Base-by-base conservation (phyloP, 2,113 vertebrate genomes). In the Labrus mixtus region DNA sequence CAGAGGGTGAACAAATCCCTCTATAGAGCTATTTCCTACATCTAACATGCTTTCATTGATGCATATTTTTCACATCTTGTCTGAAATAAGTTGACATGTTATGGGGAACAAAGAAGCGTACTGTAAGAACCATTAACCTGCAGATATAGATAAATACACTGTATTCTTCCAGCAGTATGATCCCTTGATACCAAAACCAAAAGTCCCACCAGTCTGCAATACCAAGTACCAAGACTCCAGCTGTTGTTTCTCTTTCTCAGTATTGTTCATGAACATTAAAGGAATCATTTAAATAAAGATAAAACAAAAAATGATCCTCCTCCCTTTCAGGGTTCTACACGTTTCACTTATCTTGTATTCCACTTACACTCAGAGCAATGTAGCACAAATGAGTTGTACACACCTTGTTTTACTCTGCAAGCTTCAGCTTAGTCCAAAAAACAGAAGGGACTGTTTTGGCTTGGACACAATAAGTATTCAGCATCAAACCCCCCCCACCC, bases 71-170 rank as follows among this genome's bases (percentile, higher is more conserved):
- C 63, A 68, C 51, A 64, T 64, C n/a, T 62, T 48, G 16, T 73
- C 10, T 4, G n/a, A 17, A 55, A 60, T 37, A 64, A 19, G 33
- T 60, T 56, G 25, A 62, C 19, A 53, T 61, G 9, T 36, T 67
- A 53, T 46, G 4, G 51, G 76, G 60, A 86, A 72, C 81, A 84
- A 69, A 59, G 6, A 54, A n/a, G 46, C 16, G 6, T 19, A 17
- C 17, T 48, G 16, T 48, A 48, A 17, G 5, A 48, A 48, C 15
- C 46, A 17, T 48, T 19, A 39, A 46, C 19, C 46, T 48, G 15
- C 46, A 48, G 46, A 4, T 48, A 19, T 17, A 6, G 6, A 48
- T 6, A 48, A 19, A 48, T 41, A 17, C 46, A 19, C 16, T 17
- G 7, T 48, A 17, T 17, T 7, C 7, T 19, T 17, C 4, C 17